Evolutionary conservation across 2,113 vertebrate species (phyloP).

Genomic region (Pedetes capensis): DNA sequence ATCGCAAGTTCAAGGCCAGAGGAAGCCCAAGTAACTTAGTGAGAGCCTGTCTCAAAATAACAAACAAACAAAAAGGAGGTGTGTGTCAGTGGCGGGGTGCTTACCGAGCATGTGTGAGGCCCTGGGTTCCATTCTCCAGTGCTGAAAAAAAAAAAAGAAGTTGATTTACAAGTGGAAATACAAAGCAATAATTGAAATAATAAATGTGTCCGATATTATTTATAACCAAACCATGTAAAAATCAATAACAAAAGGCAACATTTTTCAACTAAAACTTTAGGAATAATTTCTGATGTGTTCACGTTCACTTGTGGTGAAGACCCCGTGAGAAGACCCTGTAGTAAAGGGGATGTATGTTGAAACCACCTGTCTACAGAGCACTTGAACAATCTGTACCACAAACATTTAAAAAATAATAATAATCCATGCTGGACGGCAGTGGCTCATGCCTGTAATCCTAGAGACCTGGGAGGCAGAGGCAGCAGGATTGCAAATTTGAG

Average conservation of each 20-base stretch:
- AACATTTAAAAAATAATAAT: not conserved
- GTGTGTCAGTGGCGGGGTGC: too few species aligned
- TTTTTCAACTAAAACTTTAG: not conserved
- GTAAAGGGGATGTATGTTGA: not conserved
- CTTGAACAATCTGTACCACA: not conserved
- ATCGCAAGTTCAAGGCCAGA: too few species aligned
- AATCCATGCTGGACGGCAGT: too few species aligned
- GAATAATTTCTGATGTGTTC: not conserved
- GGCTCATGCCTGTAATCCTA: too few species aligned
- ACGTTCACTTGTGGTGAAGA: not conserved
- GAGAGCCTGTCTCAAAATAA: too few species aligned
- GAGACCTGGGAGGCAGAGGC: too few species aligned
- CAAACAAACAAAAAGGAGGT: too few species aligned
- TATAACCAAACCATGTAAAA: not conserved
- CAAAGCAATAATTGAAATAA: not conserved
- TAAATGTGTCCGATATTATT: not conserved
- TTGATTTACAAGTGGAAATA: not conserved
- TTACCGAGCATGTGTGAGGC: too few species aligned
- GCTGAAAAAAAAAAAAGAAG: too few species aligned
- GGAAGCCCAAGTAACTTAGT: too few species aligned
- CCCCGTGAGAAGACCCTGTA: not conserved
- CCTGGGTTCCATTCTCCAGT: too few species aligned
- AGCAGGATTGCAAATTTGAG: too few species aligned
- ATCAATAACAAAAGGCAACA: not conserved
- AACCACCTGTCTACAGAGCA: not conserved